Percentiles rank a stretch among this genome's conserved stretches.
phyloP scores from a whole-genome alignment of 2,797 vertebrate species.

The Ctenopoma kingsleyae region DNA sequence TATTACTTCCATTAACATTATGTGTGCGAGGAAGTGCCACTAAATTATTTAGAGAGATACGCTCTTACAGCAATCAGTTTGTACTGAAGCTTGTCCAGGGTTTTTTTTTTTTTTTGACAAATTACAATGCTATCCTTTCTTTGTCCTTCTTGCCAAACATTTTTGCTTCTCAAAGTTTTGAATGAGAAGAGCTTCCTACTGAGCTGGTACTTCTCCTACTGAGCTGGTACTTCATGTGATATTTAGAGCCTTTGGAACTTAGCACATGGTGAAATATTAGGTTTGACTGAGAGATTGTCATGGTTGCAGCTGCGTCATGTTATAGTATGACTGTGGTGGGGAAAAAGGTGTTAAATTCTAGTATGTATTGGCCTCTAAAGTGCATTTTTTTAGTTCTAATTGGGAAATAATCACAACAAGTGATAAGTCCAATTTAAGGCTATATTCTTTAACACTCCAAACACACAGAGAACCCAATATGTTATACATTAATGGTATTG shows the following conservation, averaged over 20 bases:
- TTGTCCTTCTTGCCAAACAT: constrained; percentile 49
- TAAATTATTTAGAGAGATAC: constrained; percentile 48
- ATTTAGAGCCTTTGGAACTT: constrained; percentile 48
- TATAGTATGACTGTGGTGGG: constrained; percentile 37
- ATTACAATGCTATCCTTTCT: constrained; percentile 43
- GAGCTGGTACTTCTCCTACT: constrained; percentile 38
- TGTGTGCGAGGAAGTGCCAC: constrained; percentile 43
- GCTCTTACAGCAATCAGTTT: constrained; percentile 49
- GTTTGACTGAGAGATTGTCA: constrained; percentile 55
- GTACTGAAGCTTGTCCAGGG: constrained; percentile 13
- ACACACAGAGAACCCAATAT: constrained; percentile 49
- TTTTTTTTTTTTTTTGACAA: constrained; percentile 29
- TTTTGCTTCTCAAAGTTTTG: constrained; percentile 23
- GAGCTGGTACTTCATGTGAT: constrained; percentile 52
- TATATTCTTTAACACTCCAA: constrained; percentile 56
- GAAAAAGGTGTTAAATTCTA: constrained; percentile 22
- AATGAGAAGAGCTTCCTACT: constrained; percentile 27
- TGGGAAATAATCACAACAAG: constrained; percentile 38
- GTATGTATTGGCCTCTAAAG: constrained; percentile 28
- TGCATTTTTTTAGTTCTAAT: constrained; percentile 41
- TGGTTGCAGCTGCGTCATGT: constrained; percentile 14
- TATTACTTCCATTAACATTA: constrained; percentile 50
- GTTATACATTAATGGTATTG: constrained; percentile 54
- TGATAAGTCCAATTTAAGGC: constrained; percentile 37
- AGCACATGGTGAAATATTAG: constrained; percentile 43